A percentile compares a stretch with the other conserved stretches of the same genome.
These are phyloP conservation scores for Ptilodon capucinus DNA, from an alignment of 2,888 invertebrate species.

Conservation along the genomic window DNA sequence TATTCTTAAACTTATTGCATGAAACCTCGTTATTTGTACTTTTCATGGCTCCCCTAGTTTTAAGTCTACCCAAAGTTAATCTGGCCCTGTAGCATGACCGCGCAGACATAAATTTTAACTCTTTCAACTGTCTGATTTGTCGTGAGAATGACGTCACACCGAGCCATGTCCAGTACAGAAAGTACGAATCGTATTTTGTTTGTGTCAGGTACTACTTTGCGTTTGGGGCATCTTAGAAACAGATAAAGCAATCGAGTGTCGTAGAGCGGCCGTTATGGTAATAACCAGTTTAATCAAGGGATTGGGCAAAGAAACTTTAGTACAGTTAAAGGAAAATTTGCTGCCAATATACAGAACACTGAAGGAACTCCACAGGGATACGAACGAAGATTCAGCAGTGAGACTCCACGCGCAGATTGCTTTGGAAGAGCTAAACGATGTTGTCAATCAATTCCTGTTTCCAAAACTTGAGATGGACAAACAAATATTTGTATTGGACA, in stretches of 20 bases:
- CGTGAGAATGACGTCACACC: too few relatives aligned
- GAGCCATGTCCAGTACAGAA: too few relatives aligned
- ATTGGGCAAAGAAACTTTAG: conserved; percentile 86
- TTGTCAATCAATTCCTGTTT: conserved; percentile 84
- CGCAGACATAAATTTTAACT: too few relatives aligned
- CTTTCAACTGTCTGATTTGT: too few relatives aligned
- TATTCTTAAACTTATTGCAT: too few relatives aligned
- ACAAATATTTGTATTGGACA: conserved; percentile 66
- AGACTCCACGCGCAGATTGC: conserved; percentile 89
- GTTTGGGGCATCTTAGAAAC: conserved; percentile 86
- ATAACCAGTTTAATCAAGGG: conserved; percentile 89
- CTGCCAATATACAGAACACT: conserved; percentile 87
- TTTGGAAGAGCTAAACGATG: conserved; percentile 88
- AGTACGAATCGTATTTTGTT: neutral
- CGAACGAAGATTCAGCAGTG: conserved; percentile 85
- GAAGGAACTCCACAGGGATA: conserved; percentile 84
- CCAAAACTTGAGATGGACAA: conserved; percentile 82
- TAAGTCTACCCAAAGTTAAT: too few relatives aligned
- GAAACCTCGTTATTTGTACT: too few relatives aligned
- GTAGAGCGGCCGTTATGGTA: conserved; percentile 91
- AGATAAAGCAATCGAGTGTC: conserved; percentile 88
- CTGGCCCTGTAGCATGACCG: too few relatives aligned
- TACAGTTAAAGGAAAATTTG: conserved; percentile 85
- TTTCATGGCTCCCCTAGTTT: too few relatives aligned
- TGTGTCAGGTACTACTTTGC: conserved; percentile 86